These are phyloP conservation scores for Phymorhynchus buccinoides DNA, from an alignment of 1,140 invertebrate genomes.

Conservation along the genomic window DNA sequence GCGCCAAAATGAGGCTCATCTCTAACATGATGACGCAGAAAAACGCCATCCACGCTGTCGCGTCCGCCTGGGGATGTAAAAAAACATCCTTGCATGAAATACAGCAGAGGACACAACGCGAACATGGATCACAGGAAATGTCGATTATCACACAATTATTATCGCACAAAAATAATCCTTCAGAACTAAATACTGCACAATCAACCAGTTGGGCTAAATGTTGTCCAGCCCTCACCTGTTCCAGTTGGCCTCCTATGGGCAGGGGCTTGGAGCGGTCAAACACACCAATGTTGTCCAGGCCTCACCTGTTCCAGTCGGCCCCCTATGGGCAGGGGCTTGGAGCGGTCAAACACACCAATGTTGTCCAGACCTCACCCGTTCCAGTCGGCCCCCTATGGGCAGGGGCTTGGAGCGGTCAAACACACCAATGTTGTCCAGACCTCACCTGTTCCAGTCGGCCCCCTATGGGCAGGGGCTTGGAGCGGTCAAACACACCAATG, in stretches of 20 bases:
- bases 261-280: constrained; percentile 73
- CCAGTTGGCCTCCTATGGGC: constrained; percentile 65
- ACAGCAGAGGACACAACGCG: too few species aligned
- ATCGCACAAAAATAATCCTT: too few species aligned
- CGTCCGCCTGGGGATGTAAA: constrained; percentile 74
- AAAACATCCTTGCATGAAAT: too few species aligned
- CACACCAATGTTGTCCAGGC: constrained; percentile 74
- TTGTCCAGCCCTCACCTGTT: constrained; percentile 75
- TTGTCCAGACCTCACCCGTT: constrained; percentile 75
- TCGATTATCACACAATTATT: too few species aligned
- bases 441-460: constrained; percentile 70
- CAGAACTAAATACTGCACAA: too few species aligned
- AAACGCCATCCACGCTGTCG: constrained; percentile 75
- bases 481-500: constrained; percentile 74
- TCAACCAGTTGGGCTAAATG: too few species aligned
- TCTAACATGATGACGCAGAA: constrained; percentile 73
- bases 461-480: constrained; percentile 68
- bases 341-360: constrained; percentile 74
- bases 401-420: constrained; percentile 73
- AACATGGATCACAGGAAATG: too few species aligned
- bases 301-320: constrained; percentile 70
- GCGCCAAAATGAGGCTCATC: constrained; percentile 71
- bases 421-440: constrained; percentile 74
- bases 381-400: constrained; percentile 65
- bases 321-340: constrained; percentile 68